Evolutionary conservation across 2,113 vertebrate species (phyloP), one percentile per base, ranked within the genome.

Genomic region (Calyptomena viridis): DNA sequence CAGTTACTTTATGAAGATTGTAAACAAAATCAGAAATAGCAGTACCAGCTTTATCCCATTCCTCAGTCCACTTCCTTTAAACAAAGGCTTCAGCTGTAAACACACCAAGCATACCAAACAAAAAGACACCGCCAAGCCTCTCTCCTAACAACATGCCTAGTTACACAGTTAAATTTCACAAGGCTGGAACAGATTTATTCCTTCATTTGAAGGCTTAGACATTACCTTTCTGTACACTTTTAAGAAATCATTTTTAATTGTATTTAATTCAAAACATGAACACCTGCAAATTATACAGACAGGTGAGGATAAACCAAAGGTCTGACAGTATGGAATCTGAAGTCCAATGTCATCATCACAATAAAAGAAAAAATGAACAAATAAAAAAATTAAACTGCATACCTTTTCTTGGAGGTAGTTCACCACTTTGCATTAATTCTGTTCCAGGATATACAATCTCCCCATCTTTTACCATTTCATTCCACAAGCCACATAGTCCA

Each of bases 381-480:
- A 49, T 7, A 4, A 33, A 49, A 67, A 31, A 33, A 5, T 49
- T 11, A 49, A 89, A 74, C 30, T 7, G 4, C 86, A 78, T 95
- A 98, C 98, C 98, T 98, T 98, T 98, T 80, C 97, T 97, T 87
- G 97, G 91, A 93, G 96, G 96, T 81, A 97, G 93, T 37, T 97
- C 98, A 98, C 98, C 98, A 94, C 97, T 98, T 95, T 98, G 99
- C 83, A 97, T 94, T 12, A 98, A 96, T 71, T 99, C 99, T 83
- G 98, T 98, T 86, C 99, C 98, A 28, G 96, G 98, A 90, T 99
- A 99, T 14, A 99, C 94, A 84, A 99, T 99, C 97, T 99, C 99
- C 44, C 99, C 99, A 98, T 99, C 99, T 98, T 99, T 99, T 33
- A 99, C 99, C 99, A 99, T 99, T 97, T 99, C 99, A 89, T 99